These are phyloP conservation scores for Drosophila sproati DNA, from an alignment of 1,140 invertebrate species.

Conservation along the genomic window DNA sequence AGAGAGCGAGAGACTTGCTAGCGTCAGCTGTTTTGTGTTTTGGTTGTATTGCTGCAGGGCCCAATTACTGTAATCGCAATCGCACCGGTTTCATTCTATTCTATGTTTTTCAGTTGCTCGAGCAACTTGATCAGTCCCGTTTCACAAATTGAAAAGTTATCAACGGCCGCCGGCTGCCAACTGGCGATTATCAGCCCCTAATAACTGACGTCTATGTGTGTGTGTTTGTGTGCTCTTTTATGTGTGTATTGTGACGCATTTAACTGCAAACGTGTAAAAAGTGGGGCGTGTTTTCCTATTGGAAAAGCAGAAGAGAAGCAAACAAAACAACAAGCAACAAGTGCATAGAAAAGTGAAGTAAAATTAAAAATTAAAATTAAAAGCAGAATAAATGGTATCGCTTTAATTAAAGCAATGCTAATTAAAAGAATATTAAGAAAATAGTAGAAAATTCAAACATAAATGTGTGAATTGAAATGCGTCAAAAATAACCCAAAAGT, in stretches of 20 bases:
- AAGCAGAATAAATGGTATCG: slow-evolving; percentile 14
- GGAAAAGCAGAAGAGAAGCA: slow-evolving; percentile 16
- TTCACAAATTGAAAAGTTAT: slow-evolving; percentile 70
- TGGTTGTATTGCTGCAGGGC: slow-evolving; percentile 56
- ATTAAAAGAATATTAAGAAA: slow-evolving; percentile 38
- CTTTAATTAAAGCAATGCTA: slow-evolving; percentile 19
- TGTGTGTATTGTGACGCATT: slow-evolving; percentile 57
- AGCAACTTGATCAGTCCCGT: slow-evolving; percentile 67
- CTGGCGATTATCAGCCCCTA: slow-evolving; percentile 28
- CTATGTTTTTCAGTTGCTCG: slow-evolving; percentile 47
- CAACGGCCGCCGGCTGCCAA: slow-evolving; percentile 28
- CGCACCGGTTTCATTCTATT: slow-evolving; percentile 55
- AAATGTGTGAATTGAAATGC: slow-evolving; percentile 44
- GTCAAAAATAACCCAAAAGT: slow-evolving; percentile 25
- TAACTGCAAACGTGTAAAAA: slow-evolving; percentile 55
- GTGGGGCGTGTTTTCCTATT: slow-evolving; percentile 63
- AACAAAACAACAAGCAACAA: slow-evolving; percentile 35
- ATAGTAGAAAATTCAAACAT: slow-evolving; percentile 31
- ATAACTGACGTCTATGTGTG: slow-evolving; percentile 22
- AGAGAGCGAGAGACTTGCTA: background rate
- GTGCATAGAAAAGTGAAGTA: slow-evolving; percentile 23
- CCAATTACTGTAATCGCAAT: slow-evolving; percentile 43
- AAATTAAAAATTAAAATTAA: slow-evolving; percentile 10
- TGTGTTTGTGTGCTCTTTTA: background rate
- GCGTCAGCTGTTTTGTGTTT: slow-evolving; percentile 78